A percentile compares a stretch with the other conserved stretches of the same genome.
These are phyloP conservation scores for Drosophila sproati DNA, from an alignment of 1,140 invertebrate genomes.

Conservation along the genomic window DNA sequence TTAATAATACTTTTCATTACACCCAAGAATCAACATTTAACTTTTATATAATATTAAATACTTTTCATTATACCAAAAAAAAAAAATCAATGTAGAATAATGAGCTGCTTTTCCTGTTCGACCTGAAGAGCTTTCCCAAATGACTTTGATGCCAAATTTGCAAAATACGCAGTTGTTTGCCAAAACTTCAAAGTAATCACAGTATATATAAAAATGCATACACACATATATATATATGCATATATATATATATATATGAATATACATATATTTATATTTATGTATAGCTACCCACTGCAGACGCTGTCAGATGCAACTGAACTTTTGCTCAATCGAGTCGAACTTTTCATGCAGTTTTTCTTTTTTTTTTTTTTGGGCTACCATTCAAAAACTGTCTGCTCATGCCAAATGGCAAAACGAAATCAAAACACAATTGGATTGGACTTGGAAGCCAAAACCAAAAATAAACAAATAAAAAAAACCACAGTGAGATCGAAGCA, in stretches of 20 bases:
- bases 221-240: neutral
- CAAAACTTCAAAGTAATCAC: slow-evolving; percentile 34
- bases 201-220: neutral
- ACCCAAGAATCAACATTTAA: too few relatives aligned
- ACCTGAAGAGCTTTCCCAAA: neutral
- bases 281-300: slow-evolving; percentile 7
- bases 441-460: slow-evolving; percentile 48
- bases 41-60: too few relatives aligned
- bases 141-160: slow-evolving; percentile 2
- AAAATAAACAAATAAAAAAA: slow-evolving; percentile 25
- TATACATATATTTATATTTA: neutral
- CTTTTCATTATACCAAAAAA: neutral
- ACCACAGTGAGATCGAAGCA: slow-evolving; percentile 54
- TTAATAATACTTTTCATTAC: too few relatives aligned
- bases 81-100: slow-evolving; percentile 1
- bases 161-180: slow-evolving; percentile 8
- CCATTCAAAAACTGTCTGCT: slow-evolving; percentile 66
- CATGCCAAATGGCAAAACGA: slow-evolving; percentile 58
- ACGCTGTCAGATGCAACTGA: slow-evolving; percentile 40
- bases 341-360: slow-evolving; percentile 38
- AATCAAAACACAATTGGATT: slow-evolving; percentile 55
- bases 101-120: slow-evolving; percentile 8
- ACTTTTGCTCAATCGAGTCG: slow-evolving; percentile 47
- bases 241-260: neutral
- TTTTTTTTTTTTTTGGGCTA: slow-evolving; percentile 22